phyloP scores from a whole-genome alignment of 2,797 vertebrate species.

The Phalloptychus januarius region DNA sequence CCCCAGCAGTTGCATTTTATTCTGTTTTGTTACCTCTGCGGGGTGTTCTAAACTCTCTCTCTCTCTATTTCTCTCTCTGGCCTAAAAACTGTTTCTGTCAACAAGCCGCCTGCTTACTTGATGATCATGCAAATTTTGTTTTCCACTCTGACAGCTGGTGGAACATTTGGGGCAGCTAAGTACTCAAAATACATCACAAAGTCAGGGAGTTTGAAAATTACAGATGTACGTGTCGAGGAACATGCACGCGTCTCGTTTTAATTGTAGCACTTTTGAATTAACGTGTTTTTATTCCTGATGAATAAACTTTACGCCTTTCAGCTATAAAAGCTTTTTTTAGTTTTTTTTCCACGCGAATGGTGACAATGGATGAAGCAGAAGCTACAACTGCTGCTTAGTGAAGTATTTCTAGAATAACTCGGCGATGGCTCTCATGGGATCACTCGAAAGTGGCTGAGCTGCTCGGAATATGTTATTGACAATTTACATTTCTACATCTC shows the following conservation, averaged over 20 bases:
- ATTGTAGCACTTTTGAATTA: slow-evolving; percentile 1
- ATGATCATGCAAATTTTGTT: slow-evolving; percentile 22
- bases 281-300: background rate
- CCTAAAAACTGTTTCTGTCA: slow-evolving; percentile 37
- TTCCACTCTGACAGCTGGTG: slow-evolving; percentile 24
- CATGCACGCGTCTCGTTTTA: slow-evolving; percentile 2
- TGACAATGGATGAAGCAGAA: slow-evolving; percentile 1
- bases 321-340: background rate
- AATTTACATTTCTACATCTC: background rate
- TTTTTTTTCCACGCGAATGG: too few species aligned
- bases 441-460: background rate
- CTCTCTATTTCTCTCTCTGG: slow-evolving; percentile 14
- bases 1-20: background rate
- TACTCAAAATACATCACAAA: slow-evolving; percentile 17
- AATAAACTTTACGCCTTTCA: background rate
- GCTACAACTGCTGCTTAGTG: background rate
- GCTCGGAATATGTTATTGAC: too few species aligned
- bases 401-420: slow-evolving; percentile 1
- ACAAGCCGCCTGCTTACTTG: slow-evolving; percentile 29
- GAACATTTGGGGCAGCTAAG: slow-evolving; percentile 23
- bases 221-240: slow-evolving; percentile 13
- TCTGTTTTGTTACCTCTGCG: slow-evolving; percentile 13
- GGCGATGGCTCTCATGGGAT: background rate
- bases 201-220: slow-evolving; percentile 12
- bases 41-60: background rate